Conservation (phyloP, 2,113 vertebrate species). For the Tragelaphus scriptus region DNA sequence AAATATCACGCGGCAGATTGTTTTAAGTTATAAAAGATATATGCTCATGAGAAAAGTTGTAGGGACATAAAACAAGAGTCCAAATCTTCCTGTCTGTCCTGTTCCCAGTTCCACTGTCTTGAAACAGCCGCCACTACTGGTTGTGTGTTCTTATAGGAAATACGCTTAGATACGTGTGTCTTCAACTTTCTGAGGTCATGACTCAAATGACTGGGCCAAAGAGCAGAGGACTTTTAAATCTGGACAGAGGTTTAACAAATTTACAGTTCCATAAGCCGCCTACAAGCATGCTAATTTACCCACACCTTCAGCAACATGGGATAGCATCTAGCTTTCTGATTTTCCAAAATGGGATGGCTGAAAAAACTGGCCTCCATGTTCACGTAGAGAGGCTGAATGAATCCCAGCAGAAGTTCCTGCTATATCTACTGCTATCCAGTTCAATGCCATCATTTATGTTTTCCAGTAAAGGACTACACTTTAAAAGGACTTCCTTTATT, state of each 20-base stretch:
- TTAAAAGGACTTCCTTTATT: neutral
- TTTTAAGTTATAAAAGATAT: neutral
- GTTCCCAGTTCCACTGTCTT: neutral
- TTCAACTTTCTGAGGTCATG: neutral
- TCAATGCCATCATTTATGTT: neutral
- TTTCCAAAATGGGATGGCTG: neutral
- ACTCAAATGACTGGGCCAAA: neutral
- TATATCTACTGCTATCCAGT: neutral
- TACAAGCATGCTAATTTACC: neutral
- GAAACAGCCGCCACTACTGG: neutral
- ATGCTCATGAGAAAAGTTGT: neutral
- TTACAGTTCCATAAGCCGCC: rapidly evolving
- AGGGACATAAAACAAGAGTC: neutral
- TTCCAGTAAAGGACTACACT: neutral
- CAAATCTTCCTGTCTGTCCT: neutral
- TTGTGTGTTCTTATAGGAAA: neutral
- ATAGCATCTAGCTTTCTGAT: neutral
- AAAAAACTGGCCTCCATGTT: too few relatives aligned
- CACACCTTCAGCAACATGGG: neutral
- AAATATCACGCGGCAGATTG: neutral
- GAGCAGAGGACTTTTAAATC: neutral
- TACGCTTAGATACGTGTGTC: rapidly evolving
- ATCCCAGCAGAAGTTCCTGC: too few relatives aligned
- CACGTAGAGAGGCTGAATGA: neutral
- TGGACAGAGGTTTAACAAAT: neutral